Percentiles rank a stretch among this genome's conserved stretches.
These are phyloP conservation scores for Oscheius onirici DNA, from an alignment of 2,888 invertebrate genomes.

Conservation along the genomic window DNA sequence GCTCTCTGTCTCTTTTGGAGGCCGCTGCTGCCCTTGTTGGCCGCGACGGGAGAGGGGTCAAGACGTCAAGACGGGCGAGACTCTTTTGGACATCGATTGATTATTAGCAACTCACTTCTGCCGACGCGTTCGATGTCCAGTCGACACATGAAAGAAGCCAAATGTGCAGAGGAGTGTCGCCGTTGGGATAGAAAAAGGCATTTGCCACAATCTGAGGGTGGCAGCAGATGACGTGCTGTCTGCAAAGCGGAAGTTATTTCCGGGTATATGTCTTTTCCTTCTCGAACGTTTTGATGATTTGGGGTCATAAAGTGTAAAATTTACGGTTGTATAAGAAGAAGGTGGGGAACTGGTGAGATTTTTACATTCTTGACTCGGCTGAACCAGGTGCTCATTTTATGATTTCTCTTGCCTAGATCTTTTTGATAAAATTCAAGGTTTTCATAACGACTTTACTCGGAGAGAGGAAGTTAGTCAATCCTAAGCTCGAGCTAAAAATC, in stretches of 20 bases:
- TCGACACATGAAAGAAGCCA: slow-evolving; percentile 31
- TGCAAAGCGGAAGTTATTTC: slow-evolving; percentile 16
- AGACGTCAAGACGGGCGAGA: slow-evolving; percentile 26
- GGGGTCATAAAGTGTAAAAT: too few species aligned
- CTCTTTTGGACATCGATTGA: slow-evolving; percentile 20
- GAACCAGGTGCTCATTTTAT: too few species aligned
- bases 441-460: too few species aligned
- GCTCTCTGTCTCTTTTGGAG: background rate
- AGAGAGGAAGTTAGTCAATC: too few species aligned
- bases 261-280: too few species aligned
- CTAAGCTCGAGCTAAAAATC: too few species aligned
- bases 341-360: too few species aligned
- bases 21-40: slow-evolving; percentile 25
- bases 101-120: background rate
- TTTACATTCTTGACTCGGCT: too few species aligned
- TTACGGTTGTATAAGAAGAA: too few species aligned
- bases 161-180: slow-evolving; percentile 6
- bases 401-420: too few species aligned
- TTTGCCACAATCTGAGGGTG: slow-evolving; percentile 14
- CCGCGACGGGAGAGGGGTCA: slow-evolving; percentile 16
- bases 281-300: too few species aligned
- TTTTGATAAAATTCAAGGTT: too few species aligned
- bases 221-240: slow-evolving; percentile 17
- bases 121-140: background rate
- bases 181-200: slow-evolving; percentile 30